These are phyloP conservation scores for Hemistola chrysoprasaria DNA, from an alignment of 2,888 invertebrate species.

Conservation along the genomic window DNA sequence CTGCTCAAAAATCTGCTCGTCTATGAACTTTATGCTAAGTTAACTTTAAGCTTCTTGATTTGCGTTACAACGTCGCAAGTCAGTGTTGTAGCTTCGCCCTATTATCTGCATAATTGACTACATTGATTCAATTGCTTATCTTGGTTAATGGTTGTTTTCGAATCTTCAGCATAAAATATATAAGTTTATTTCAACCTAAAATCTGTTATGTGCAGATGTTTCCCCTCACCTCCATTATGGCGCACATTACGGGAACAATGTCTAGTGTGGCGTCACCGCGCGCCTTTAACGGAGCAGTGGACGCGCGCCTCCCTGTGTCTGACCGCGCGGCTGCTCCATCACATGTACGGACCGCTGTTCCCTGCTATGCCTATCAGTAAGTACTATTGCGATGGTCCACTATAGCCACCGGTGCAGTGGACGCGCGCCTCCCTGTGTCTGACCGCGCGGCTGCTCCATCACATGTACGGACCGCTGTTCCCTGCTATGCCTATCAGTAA, in stretches of 20 bases:
- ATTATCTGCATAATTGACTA: too few relatives aligned
- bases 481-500: constrained; percentile 90
- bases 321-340: constrained; percentile 90
- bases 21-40: too few relatives aligned
- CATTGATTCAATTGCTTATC: too few relatives aligned
- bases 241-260: constrained; percentile 96
- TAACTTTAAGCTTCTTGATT: too few relatives aligned
- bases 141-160: too few relatives aligned
- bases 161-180: too few relatives aligned
- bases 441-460: constrained; percentile 90
- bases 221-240: constrained; percentile 98
- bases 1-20: too few relatives aligned
- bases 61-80: too few relatives aligned
- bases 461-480: constrained; percentile 94
- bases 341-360: constrained; percentile 94
- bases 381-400: too few relatives aligned
- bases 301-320: constrained; percentile 95
- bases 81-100: too few relatives aligned
- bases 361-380: constrained; percentile 90
- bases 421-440: constrained; percentile 95
- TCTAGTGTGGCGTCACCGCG: constrained; percentile 96
- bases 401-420: constrained; percentile 99
- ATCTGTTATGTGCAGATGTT: constrained; percentile 81
- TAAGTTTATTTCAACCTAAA: too few relatives aligned
- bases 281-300: constrained; percentile 97